Evolutionary conservation across 2,888 invertebrate genomes (phyloP).

Genomic region (Macaria liturata): DNA sequence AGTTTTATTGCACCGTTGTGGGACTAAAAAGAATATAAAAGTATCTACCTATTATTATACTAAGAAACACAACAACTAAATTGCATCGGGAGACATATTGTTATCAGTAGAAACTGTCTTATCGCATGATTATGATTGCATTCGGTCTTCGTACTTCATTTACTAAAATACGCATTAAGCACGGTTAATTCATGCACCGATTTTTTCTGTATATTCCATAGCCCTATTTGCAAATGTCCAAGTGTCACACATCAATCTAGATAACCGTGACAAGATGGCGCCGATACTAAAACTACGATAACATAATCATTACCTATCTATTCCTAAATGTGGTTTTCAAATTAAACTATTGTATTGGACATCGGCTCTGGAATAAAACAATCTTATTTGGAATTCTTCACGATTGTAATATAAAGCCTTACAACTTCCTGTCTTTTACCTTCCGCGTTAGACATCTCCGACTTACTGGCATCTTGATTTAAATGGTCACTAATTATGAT

Average conservation of each 20-base stretch:
- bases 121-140: constrained; percentile 23
- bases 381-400: background rate
- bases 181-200: constrained; percentile 14
- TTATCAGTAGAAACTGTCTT: constrained; percentile 8
- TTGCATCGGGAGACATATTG: constrained; percentile 11
- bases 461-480: constrained; percentile 23
- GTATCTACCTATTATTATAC: constrained; percentile 10
- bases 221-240: constrained; percentile 7
- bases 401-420: constrained; percentile 10
- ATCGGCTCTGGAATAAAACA: constrained; percentile 24
- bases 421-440: constrained; percentile 6
- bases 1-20: too few species aligned
- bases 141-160: constrained; percentile 1
- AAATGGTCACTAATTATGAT: constrained; percentile 34
- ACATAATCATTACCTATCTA: background rate
- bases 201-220: constrained; percentile 16
- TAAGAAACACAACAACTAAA: constrained; percentile 15
- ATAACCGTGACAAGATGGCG: constrained; percentile 12
- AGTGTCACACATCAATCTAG: constrained; percentile 7
- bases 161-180: constrained; percentile 17
- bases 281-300: constrained; percentile 6
- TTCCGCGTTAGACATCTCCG: constrained; percentile 1
- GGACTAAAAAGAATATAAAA: too few species aligned
- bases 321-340: constrained; percentile 1
- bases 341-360: background rate